Conservation (phyloP, 1,140 invertebrate species). For the Lerema accius region DNA sequence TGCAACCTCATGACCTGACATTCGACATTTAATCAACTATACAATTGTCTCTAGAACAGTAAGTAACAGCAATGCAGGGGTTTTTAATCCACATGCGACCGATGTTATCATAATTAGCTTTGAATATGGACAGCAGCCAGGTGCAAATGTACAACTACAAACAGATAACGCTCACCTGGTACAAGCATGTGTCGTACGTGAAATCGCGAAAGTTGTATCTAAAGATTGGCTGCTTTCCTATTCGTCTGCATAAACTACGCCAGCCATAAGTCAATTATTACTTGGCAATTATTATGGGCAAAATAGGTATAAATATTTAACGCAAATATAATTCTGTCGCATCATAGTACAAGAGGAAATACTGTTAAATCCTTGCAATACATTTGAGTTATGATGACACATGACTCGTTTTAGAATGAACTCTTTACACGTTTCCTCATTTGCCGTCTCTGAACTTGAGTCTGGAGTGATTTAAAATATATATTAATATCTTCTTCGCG, state of each 20-base stretch:
- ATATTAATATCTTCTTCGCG: not conserved
- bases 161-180: not conserved
- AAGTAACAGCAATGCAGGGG: no score
- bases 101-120: not conserved
- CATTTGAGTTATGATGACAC: no score
- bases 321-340: not conserved
- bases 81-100: no score
- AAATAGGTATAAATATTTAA: not conserved
- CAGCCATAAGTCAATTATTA: slow-evolving; percentile 6
- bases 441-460: not conserved
- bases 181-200: slow-evolving; percentile 18
- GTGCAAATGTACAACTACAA: not conserved
- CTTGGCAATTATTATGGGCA: not conserved
- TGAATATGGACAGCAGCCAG: not conserved
- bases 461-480: not conserved
- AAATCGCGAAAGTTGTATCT: slow-evolving; percentile 26
- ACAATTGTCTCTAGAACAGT: no score
- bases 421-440: no score
- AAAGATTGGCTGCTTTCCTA: slow-evolving; percentile 22
- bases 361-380: no score
- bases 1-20: no score
- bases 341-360: no score
- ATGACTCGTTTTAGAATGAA: no score
- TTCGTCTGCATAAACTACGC: slow-evolving; percentile 16
- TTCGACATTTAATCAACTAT: no score